Conservation (phyloP, 2,888 invertebrate species). For the Cataglyphis livida region DNA sequence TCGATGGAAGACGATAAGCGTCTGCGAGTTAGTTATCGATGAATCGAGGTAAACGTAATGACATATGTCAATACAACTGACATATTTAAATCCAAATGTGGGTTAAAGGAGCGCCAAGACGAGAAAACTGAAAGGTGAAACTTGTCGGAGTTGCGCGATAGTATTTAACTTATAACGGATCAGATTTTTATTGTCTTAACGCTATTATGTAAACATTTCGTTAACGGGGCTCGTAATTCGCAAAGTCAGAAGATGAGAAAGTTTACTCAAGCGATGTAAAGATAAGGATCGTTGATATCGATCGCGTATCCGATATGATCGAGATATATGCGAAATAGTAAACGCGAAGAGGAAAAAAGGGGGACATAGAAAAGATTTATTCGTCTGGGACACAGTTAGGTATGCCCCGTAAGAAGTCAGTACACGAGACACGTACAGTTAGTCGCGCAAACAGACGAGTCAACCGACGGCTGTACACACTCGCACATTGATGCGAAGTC, state of each 20-base stretch:
- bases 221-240: background rate
- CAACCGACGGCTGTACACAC: conserved; percentile 10
- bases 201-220: conserved; percentile 12
- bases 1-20: background rate
- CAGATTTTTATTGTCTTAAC: background rate
- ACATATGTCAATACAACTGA: conserved; percentile 20
- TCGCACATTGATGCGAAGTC: background rate
- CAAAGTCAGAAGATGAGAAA: background rate
- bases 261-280: background rate
- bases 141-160: background rate
- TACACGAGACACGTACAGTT: conserved; percentile 64
- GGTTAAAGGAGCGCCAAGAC: background rate
- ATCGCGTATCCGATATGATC: background rate
- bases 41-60: conserved; percentile 10
- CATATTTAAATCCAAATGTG: conserved; percentile 9
- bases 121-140: conserved; percentile 1
- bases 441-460: conserved; percentile 50
- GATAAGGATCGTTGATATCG: background rate
- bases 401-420: conserved; percentile 52
- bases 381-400: conserved; percentile 67
- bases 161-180: conserved; percentile 14
- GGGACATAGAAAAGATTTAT: conserved; percentile 47
- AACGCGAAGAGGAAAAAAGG: background rate
- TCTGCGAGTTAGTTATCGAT: background rate
- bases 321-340: conserved; percentile 16